Evolutionary conservation across 2,888 invertebrate genomes (phyloP).

Genomic region (Anthrax anthrax): DNA sequence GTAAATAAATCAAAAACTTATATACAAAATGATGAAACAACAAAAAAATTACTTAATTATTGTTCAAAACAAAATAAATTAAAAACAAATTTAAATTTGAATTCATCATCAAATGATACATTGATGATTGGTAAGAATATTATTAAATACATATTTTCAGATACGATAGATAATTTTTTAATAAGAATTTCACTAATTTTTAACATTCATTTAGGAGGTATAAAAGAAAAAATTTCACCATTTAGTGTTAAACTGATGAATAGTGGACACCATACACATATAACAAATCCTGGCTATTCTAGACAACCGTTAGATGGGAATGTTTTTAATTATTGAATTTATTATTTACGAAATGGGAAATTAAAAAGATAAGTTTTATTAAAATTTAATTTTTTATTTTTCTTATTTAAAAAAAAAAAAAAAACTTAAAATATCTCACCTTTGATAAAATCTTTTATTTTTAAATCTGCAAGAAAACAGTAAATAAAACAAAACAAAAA

Average conservation of each 20-base stretch:
- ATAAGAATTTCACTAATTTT: no score
- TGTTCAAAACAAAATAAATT: no score
- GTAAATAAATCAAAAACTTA: conserved; percentile 47
- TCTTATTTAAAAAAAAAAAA: not conserved
- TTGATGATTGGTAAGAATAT: no score
- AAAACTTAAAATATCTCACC: no score
- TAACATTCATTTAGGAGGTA: conserved; percentile 40
- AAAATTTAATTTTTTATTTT: not conserved
- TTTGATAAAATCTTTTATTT: no score
- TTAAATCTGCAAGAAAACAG: no score
- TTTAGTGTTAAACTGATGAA: conserved; percentile 64
- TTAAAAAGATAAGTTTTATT: not conserved
- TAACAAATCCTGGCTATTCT: conserved; percentile 68
- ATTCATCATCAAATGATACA: no score
- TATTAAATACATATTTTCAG: no score
- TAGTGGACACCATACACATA: conserved; percentile 64
- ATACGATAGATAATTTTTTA: no score
- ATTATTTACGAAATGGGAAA: not conserved
- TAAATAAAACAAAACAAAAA: no score
- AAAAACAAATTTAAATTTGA: no score
- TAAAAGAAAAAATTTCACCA: conserved; percentile 48
- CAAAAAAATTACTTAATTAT: no score
- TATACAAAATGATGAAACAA: conserved; percentile 28
- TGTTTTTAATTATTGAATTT: conserved; percentile 47
- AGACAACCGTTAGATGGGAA: conserved; percentile 62